A percentile compares a stretch with the other conserved stretches of the same genome.
Evolutionary conservation across 2,888 invertebrate species (phyloP).

Genomic region (Sturmia bella): DNA sequence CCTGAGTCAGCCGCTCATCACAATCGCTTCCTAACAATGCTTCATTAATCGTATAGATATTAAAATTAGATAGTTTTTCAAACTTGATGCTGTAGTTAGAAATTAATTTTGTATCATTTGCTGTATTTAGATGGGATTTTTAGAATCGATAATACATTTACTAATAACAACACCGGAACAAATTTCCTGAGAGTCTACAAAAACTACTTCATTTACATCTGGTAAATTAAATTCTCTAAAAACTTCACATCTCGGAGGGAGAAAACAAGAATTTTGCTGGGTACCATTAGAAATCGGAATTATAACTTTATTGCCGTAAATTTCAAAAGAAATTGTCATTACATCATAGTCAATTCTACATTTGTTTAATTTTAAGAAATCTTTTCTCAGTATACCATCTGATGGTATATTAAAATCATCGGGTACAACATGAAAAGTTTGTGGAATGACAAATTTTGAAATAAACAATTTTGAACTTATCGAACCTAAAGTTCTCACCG

Average conservation of each 20-base stretch:
- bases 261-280: slow-evolving; percentile 5
- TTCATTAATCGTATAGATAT: slow-evolving; percentile 31
- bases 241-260: slow-evolving; percentile 49
- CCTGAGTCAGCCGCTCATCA: too few relatives aligned
- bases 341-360: slow-evolving; percentile 17
- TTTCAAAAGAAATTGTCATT: slow-evolving; percentile 23
- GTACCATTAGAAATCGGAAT: slow-evolving; percentile 35
- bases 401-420: slow-evolving; percentile 37
- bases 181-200: slow-evolving; percentile 44
- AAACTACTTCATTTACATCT: slow-evolving; percentile 9
- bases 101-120: slow-evolving; percentile 9
- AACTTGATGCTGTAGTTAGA: background rate
- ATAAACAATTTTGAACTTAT: slow-evolving; percentile 25
- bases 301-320: background rate
- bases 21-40: too few relatives aligned
- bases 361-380: slow-evolving; percentile 40
- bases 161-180: slow-evolving; percentile 3
- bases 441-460: slow-evolving; percentile 23
- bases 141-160: slow-evolving; percentile 9
- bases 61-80: slow-evolving; percentile 24
- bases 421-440: slow-evolving; percentile 30
- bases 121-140: slow-evolving; percentile 20
- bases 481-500: slow-evolving; percentile 46
- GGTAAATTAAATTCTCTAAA: slow-evolving; percentile 1
- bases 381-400: slow-evolving; percentile 43